These are phyloP conservation scores for Ephydatia muelleri DNA, from an alignment of 37 sponge, comb jelly and placozoan genomes.

Conservation along the genomic window DNA sequence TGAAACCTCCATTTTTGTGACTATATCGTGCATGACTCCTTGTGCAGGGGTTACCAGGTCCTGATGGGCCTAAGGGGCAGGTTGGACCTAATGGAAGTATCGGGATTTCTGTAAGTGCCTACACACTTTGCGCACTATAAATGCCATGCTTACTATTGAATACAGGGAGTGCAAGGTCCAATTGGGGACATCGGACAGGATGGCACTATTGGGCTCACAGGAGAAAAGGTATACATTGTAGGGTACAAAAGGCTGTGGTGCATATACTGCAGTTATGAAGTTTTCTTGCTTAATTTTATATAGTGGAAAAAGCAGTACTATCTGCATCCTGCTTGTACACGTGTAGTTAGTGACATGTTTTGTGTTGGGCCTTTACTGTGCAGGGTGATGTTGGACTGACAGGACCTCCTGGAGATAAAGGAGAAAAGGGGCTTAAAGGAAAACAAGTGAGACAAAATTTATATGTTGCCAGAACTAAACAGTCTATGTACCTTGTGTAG, in stretches of 20 bases:
- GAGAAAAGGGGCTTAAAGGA: neutral
- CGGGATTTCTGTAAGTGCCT: neutral
- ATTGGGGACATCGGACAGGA: neutral
- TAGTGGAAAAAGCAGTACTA: too few relatives aligned
- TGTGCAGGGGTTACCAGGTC: neutral
- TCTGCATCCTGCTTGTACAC: too few relatives aligned
- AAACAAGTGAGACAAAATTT: neutral
- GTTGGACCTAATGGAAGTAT: neutral
- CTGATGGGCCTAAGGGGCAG: neutral
- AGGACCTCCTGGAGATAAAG: neutral
- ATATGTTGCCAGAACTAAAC: neutral
- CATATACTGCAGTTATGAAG: too few relatives aligned
- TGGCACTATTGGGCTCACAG: neutral
- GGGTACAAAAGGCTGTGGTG: too few relatives aligned
- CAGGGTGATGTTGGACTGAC: neutral
- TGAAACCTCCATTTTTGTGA: too few relatives aligned
- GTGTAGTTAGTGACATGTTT: too few relatives aligned
- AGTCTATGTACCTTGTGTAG: neutral
- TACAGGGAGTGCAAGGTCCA: neutral
- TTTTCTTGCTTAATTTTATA: too few relatives aligned
- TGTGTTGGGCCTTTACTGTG: neutral
- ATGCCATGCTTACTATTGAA: neutral
- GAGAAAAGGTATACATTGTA: neutral
- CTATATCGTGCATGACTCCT: too few relatives aligned
- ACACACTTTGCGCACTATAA: too few relatives aligned